A percentile compares a stretch with the other conserved stretches of the same genome.
phyloP scores from a whole-genome alignment of 2,888 invertebrate genomes.

The Nephrotoma flavescens region DNA sequence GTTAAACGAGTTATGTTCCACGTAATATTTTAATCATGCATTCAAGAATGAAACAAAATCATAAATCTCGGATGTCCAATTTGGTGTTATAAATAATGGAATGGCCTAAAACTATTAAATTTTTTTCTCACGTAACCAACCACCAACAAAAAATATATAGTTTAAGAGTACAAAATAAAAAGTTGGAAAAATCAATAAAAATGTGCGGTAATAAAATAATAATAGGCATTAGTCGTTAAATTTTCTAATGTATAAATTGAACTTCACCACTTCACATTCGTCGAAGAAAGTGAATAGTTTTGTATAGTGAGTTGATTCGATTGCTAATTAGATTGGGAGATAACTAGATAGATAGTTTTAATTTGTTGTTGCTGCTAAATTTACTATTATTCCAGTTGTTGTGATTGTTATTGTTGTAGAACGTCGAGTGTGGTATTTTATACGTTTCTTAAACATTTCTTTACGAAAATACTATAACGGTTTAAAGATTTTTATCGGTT shows the following conservation, averaged over 20 bases:
- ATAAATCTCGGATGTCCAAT: not conserved
- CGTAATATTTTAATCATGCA: no score
- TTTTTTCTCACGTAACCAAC: not conserved
- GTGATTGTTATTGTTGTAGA: not conserved
- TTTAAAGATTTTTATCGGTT: not conserved
- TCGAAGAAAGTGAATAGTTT: not conserved
- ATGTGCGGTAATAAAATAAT: not conserved
- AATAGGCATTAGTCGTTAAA: not conserved
- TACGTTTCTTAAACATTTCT: no score
- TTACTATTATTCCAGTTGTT: not conserved
- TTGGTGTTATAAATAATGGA: not conserved
- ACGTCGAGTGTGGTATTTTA: no score
- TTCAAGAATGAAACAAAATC: no score
- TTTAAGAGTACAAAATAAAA: not conserved
- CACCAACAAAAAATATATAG: not conserved
- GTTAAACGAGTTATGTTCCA: no score
- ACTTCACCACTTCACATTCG: not conserved
- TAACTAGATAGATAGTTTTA: not conserved
- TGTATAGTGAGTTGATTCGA: not conserved
- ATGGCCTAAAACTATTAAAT: not conserved
- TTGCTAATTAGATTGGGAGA: not conserved
- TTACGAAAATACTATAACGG: not conserved
- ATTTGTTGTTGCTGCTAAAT: not conserved
- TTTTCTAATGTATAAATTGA: not conserved
- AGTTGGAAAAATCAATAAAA: not conserved